Conservation (phyloP, 2,888 invertebrate species). For the Macrophya alboannulata region DNA sequence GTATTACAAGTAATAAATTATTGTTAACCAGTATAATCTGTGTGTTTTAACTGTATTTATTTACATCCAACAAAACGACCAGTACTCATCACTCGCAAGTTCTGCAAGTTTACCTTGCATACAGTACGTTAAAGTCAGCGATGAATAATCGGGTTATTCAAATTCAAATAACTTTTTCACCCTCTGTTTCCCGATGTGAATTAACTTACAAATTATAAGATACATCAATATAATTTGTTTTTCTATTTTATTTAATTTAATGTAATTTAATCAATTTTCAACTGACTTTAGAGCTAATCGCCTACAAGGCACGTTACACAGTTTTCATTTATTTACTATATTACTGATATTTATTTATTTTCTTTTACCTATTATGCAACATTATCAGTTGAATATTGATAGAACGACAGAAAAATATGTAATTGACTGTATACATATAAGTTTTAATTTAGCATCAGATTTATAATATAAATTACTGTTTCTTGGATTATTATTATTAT, state of each 20-base stretch:
- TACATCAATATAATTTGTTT: conserved; percentile 10
- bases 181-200: neutral
- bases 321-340: conserved; percentile 14
- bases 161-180: conserved; percentile 5
- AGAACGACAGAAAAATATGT: neutral
- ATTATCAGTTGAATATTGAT: conserved; percentile 24
- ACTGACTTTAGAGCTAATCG: conserved; percentile 40
- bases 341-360: conserved; percentile 27
- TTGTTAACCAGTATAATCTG: conserved; percentile 50
- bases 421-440: neutral
- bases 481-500: neutral
- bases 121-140: neutral
- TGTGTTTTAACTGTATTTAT: conserved; percentile 70
- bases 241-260: too few relatives aligned
- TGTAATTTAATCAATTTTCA: conserved; percentile 7
- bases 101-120: conserved; percentile 29
- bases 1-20: neutral
- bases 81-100: conserved; percentile 65
- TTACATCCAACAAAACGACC: conserved; percentile 73
- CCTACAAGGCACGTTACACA: conserved; percentile 45
- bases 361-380: conserved; percentile 5
- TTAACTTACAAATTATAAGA: conserved; percentile 34
- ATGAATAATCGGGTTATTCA: conserved; percentile 2
- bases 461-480: neutral
- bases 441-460: conserved; percentile 30